Conservation (phyloP, 2,888 invertebrate species). For the Drepanosiphum platanoidis region DNA sequence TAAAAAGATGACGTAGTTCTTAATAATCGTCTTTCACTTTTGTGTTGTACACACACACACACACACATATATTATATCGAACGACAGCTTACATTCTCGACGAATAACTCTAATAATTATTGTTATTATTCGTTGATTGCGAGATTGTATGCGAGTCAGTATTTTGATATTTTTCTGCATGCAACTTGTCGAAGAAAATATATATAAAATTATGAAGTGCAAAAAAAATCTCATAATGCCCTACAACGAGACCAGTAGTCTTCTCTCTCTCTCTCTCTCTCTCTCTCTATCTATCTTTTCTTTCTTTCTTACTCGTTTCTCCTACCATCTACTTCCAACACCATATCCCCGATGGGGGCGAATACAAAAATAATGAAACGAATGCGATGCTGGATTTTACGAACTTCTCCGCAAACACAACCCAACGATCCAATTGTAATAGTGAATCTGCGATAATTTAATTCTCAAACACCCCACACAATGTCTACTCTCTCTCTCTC, state of each 20-base stretch:
- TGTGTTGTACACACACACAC: too few species aligned
- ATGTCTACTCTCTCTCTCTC: too few species aligned
- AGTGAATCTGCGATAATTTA: background rate
- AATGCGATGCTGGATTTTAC: background rate
- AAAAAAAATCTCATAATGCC: slow-evolving; percentile 4
- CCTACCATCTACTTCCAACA: background rate
- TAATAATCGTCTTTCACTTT: too few species aligned
- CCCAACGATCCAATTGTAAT: background rate
- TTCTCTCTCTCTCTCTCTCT: background rate
- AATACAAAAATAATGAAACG: background rate
- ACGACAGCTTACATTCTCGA: too few species aligned
- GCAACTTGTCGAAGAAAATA: background rate
- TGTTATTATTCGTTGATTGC: slow-evolving; percentile 2
- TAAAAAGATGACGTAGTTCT: too few species aligned
- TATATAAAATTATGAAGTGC: too few species aligned
- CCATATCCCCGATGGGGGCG: too few species aligned
- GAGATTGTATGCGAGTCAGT: background rate
- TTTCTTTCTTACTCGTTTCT: background rate
- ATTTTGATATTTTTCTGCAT: background rate
- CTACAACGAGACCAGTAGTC: background rate
- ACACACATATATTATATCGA: too few species aligned
- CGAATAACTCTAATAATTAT: background rate
- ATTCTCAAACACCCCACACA: background rate
- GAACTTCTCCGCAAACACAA: background rate
- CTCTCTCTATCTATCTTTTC: too few species aligned